Conservation (phyloP, 2,888 invertebrate species). For the Empis stercorea region DNA sequence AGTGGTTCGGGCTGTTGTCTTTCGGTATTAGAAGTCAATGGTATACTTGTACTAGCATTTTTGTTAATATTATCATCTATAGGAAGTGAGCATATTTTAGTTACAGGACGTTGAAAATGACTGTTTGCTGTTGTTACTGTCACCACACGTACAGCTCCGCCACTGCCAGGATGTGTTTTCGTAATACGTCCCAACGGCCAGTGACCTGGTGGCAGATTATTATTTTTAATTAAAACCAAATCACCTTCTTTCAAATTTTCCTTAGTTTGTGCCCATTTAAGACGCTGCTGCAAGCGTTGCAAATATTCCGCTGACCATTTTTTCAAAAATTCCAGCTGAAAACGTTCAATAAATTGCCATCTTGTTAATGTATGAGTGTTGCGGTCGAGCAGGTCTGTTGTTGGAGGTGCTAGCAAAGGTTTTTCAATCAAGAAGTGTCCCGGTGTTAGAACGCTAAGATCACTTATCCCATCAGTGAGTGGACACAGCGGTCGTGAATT, state of each 20-base stretch:
- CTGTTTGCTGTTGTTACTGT: slow-evolving; percentile 2
- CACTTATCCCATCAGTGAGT: slow-evolving; percentile 11
- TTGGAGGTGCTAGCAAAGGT: slow-evolving; percentile 10
- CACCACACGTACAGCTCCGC: slow-evolving; percentile 8
- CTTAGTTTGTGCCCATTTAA: slow-evolving; percentile 1
- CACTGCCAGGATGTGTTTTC: slow-evolving; percentile 9
- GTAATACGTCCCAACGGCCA: slow-evolving; percentile 10
- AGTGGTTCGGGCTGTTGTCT: no score
- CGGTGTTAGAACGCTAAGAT: slow-evolving; percentile 8
- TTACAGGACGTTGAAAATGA: slow-evolving; percentile 4
- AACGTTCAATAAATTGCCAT: slow-evolving; percentile 3
- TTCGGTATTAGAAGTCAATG: no score
- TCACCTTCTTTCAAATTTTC: neutral
- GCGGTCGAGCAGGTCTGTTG: neutral
- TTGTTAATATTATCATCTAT: no score
- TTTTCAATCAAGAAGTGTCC: slow-evolving; percentile 11
- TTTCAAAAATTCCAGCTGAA: slow-evolving; percentile 7
- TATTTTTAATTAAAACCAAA: slow-evolving; percentile 8
- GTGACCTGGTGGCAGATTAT: slow-evolving; percentile 5
- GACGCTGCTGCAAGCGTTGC: slow-evolving; percentile 3
- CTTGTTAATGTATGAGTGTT: no score
- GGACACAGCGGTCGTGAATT: slow-evolving; percentile 19
- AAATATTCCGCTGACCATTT: slow-evolving; percentile 6
- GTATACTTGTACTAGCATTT: no score
- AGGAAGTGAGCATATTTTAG: slow-evolving; percentile 5